Conservation (phyloP, 2,113 vertebrate genomes). For the Psilopogon haemacephalus region DNA sequence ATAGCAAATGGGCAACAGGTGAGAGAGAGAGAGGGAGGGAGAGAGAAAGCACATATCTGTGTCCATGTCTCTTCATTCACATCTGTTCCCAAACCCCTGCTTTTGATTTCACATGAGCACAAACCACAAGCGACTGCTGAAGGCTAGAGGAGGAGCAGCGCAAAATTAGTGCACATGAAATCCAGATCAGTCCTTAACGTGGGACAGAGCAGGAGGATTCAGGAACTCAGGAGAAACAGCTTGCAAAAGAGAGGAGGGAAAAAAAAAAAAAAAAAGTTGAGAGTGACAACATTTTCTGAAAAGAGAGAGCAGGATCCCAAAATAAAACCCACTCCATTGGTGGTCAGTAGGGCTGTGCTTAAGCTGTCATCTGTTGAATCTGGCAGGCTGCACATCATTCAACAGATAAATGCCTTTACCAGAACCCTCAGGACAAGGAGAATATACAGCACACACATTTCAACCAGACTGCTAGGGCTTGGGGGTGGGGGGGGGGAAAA, state of each 20-base stretch:
- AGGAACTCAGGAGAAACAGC: not conserved
- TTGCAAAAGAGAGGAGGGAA: not conserved
- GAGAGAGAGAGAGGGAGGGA: not conserved
- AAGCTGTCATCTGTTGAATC: constrained; percentile 71
- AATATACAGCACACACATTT: constrained; percentile 55
- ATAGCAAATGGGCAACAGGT: constrained; percentile 32
- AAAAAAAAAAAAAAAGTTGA: too few relatives aligned
- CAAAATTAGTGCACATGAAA: not conserved
- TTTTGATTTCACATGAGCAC: not conserved
- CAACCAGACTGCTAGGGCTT: constrained; percentile 42
- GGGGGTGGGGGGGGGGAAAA: too few relatives aligned
- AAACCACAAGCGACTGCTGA: not conserved
- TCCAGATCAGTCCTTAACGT: not conserved
- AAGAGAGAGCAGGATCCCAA: constrained; percentile 40
- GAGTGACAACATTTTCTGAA: constrained; percentile 7
- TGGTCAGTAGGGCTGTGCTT: constrained; percentile 44
- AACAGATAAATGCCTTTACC: constrained; percentile 80
- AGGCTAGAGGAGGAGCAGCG: constrained; percentile 8
- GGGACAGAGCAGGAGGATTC: not conserved
- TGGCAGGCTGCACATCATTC: constrained; percentile 66
- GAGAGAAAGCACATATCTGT: not conserved
- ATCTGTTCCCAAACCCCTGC: constrained; percentile 21
- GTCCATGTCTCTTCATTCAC: not conserved
- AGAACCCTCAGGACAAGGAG: constrained; percentile 68
- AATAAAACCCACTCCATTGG: constrained; percentile 48